Evolutionary conservation across 2,797 vertebrate genomes (phyloP).

Genomic region (Siniperca undulata): DNA sequence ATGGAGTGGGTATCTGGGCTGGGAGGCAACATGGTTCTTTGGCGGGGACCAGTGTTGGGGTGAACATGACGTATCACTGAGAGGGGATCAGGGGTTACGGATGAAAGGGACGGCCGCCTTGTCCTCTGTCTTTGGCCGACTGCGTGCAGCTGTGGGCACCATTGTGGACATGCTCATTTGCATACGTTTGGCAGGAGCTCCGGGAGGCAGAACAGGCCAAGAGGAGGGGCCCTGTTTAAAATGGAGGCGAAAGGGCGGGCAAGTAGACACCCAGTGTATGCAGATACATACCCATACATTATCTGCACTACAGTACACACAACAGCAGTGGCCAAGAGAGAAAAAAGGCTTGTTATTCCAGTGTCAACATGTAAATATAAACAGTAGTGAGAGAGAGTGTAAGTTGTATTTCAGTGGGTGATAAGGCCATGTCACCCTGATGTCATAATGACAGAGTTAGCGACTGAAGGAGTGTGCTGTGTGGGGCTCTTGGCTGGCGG

Average conservation of each 20-base stretch:
- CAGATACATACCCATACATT: constrained; percentile 83
- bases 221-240: constrained; percentile 80
- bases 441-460: constrained; percentile 83
- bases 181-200: constrained; percentile 85
- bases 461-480: constrained; percentile 74
- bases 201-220: constrained; percentile 77
- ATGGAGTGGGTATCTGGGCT: constrained; percentile 57
- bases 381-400: constrained; percentile 59
- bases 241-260: constrained; percentile 83
- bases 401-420: constrained; percentile 62
- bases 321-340: constrained; percentile 61
- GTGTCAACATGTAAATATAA: constrained; percentile 72
- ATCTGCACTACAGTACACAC: constrained; percentile 70
- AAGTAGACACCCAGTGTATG: constrained; percentile 82
- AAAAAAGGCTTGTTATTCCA: constrained; percentile 68
- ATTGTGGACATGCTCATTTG: constrained; percentile 84
- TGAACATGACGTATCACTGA: constrained; percentile 83
- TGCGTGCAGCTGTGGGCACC: constrained; percentile 84
- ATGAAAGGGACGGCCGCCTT: constrained; percentile 83
- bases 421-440: constrained; percentile 78
- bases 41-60: constrained; percentile 74
- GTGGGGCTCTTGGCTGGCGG: constrained; percentile 74
- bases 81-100: constrained; percentile 85
- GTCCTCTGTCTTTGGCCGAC: constrained; percentile 82
- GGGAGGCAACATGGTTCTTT: constrained; percentile 75